These are phyloP conservation scores for Callyntrura sp. DNA, from an alignment of 2,888 invertebrate species.

Conservation along the genomic window DNA sequence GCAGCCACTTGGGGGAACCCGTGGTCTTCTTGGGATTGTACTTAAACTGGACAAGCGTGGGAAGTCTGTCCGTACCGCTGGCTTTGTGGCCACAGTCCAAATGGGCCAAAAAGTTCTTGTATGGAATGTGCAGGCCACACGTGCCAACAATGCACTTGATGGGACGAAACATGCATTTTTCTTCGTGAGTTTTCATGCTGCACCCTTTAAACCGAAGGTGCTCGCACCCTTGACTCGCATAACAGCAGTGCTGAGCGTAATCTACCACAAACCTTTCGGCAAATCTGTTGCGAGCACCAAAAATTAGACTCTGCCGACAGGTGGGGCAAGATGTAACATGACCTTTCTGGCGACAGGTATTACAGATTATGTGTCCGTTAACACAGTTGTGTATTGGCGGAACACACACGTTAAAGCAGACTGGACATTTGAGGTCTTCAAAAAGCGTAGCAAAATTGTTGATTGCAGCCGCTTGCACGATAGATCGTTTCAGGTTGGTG, in stretches of 20 bases:
- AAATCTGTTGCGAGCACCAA: slow-evolving; percentile 80
- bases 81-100: slow-evolving; percentile 78
- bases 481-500: background rate
- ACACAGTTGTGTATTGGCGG: slow-evolving; percentile 82
- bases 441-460: slow-evolving; percentile 78
- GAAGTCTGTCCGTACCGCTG: slow-evolving; percentile 74
- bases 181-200: slow-evolving; percentile 82
- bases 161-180: slow-evolving; percentile 80
- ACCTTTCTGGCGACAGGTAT: slow-evolving; percentile 74
- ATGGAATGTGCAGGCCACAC: slow-evolving; percentile 74
- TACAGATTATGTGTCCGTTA: slow-evolving; percentile 83
- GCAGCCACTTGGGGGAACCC: slow-evolving; percentile 79
- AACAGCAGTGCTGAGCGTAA: slow-evolving; percentile 80
- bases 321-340: slow-evolving; percentile 57
- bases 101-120: slow-evolving; percentile 79
- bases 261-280: slow-evolving; percentile 82
- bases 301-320: slow-evolving; percentile 76
- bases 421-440: slow-evolving; percentile 83
- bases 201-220: slow-evolving; percentile 81
- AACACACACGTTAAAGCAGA: slow-evolving; percentile 81
- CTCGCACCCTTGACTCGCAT: slow-evolving; percentile 80
- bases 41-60: slow-evolving; percentile 68
- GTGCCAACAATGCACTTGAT: slow-evolving; percentile 77
- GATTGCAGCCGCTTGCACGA: slow-evolving; percentile 3
- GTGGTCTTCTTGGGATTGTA: slow-evolving; percentile 24